Evolutionary conservation across 2,797 vertebrate species (phyloP).

Genomic region (Lindbergichthys nudifrons): DNA sequence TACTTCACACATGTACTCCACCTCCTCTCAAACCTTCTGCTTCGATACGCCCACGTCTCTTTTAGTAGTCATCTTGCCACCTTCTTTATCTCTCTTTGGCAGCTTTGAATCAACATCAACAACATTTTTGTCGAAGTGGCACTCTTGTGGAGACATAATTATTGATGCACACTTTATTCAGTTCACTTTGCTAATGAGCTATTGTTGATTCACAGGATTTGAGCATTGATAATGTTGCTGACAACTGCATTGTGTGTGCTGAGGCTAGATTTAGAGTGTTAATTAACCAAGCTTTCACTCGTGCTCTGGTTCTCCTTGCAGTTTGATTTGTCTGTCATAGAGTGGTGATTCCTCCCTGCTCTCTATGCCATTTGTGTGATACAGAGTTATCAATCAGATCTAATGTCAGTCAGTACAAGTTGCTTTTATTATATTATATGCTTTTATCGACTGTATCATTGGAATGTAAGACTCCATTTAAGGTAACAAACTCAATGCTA

Average conservation of each 20-base stretch:
- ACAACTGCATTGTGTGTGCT: slow-evolving; percentile 53
- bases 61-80: slow-evolving; percentile 8
- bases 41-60: slow-evolving; percentile 33
- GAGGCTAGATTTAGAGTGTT: slow-evolving; percentile 72
- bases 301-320: slow-evolving; percentile 47
- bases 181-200: slow-evolving; percentile 13
- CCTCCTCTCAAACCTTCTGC: slow-evolving; percentile 29
- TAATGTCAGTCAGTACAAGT: neutral
- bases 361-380: neutral
- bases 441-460: neutral
- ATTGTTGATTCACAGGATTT: slow-evolving; percentile 51
- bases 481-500: neutral
- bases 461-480: neutral
- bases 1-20: slow-evolving; percentile 34
- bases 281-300: slow-evolving; percentile 67
- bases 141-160: neutral
- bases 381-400: neutral
- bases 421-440: neutral
- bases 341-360: slow-evolving; percentile 21
- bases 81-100: slow-evolving; percentile 10
- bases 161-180: slow-evolving; percentile 4
- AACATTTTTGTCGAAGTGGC: neutral
- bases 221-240: slow-evolving; percentile 51
- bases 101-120: neutral
- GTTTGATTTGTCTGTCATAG: slow-evolving; percentile 60